Evolutionary conservation across 92 coral and sea anemone species (phyloP).

Genomic region (Meandrina meandrites): DNA sequence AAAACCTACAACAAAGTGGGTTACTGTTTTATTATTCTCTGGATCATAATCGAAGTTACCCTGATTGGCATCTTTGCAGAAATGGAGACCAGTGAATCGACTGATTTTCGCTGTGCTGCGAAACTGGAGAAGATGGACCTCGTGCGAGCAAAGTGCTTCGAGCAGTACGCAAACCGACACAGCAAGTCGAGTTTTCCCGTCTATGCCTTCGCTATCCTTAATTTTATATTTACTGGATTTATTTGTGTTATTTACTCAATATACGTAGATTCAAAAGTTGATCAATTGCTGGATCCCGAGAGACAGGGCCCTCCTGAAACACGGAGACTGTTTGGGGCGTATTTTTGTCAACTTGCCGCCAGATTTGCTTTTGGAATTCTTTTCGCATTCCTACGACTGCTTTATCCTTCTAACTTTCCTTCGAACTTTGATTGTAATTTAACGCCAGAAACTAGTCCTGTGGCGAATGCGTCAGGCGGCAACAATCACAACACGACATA

Average conservation of each 20-base stretch:
- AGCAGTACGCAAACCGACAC: neutral
- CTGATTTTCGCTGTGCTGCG: neutral
- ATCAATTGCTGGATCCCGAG: neutral
- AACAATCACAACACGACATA: neutral
- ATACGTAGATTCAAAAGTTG: neutral
- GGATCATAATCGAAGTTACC: neutral
- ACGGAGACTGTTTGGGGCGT: neutral
- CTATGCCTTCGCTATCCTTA: slow-evolving; percentile 10
- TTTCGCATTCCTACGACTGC: neutral
- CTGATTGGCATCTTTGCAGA: neutral
- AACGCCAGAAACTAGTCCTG: neutral
- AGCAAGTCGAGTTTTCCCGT: neutral
- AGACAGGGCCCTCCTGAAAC: neutral
- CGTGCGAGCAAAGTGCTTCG: neutral
- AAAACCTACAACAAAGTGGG: no score
- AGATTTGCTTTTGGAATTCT: neutral
- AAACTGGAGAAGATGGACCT: neutral
- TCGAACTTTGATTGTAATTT: neutral
- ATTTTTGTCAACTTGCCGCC: neutral
- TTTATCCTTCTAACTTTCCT: slow-evolving; percentile 1
- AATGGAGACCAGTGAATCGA: neutral
- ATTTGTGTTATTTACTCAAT: slow-evolving; percentile 9
- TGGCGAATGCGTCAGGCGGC: neutral
- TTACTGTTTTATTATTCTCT: no score
- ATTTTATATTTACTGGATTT: neutral